These are phyloP conservation scores for Chelmon rostratus DNA, from an alignment of 2,797 vertebrate species.

Conservation along the genomic window DNA sequence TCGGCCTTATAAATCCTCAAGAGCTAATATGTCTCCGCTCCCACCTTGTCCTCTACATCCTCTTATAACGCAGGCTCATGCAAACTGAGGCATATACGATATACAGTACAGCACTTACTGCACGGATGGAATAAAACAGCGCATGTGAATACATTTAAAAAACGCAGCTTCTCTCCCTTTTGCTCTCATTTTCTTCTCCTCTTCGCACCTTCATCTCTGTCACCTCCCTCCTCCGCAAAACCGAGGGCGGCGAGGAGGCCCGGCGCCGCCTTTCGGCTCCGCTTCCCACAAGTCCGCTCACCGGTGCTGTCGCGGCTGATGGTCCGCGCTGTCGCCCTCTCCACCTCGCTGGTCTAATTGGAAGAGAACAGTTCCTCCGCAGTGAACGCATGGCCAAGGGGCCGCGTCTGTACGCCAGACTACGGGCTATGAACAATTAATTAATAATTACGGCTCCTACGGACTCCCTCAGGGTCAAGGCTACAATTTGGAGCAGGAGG, in stretches of 20 bases:
- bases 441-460: slow-evolving; percentile 72
- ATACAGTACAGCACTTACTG: background rate
- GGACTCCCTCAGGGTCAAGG: slow-evolving; percentile 38
- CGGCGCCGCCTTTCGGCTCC: background rate
- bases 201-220: slow-evolving; percentile 22
- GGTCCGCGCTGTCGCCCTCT: slow-evolving; percentile 57
- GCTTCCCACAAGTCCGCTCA: slow-evolving; percentile 50
- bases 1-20: slow-evolving; percentile 55
- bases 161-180: background rate
- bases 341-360: slow-evolving; percentile 76
- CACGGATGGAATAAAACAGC: slow-evolving; percentile 14
- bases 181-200: slow-evolving; percentile 7
- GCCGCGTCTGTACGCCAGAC: slow-evolving; percentile 57
- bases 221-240: background rate
- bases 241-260: slow-evolving; percentile 6
- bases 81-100: slow-evolving; percentile 1
- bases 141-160: slow-evolving; percentile 2
- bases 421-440: slow-evolving; percentile 72
- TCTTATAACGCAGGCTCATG: background rate
- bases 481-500: slow-evolving; percentile 56
- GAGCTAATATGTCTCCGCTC: slow-evolving; percentile 41
- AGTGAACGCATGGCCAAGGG: slow-evolving; percentile 57
- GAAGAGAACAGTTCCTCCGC: slow-evolving; percentile 69
- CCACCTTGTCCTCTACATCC: slow-evolving; percentile 20
- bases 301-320: slow-evolving; percentile 51